These are phyloP conservation scores for Bursaphelenchus mucronatus DNA, from an alignment of 1,140 invertebrate genomes.

Conservation along the genomic window DNA sequence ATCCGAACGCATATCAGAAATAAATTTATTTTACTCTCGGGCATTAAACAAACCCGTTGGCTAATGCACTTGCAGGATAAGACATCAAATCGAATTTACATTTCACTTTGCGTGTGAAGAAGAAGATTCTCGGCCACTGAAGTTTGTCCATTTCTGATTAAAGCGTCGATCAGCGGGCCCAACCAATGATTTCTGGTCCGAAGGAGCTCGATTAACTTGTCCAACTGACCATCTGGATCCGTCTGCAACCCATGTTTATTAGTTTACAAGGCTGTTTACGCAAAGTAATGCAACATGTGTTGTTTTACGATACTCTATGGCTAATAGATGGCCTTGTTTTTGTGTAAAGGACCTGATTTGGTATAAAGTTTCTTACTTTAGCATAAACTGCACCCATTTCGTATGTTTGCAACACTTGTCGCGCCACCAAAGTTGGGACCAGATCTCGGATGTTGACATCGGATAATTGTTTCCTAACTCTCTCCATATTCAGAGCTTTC, in stretches of 20 bases:
- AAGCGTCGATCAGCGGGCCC: slow-evolving; percentile 49
- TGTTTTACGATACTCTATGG: not conserved
- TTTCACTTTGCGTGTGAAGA: too few species aligned
- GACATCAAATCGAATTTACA: too few species aligned
- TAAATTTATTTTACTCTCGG: too few species aligned
- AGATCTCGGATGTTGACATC: slow-evolving; percentile 44
- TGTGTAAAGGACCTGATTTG: not conserved
- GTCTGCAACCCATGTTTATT: slow-evolving; percentile 28
- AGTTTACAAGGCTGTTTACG: slow-evolving; percentile 5
- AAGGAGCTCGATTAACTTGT: slow-evolving; percentile 53
- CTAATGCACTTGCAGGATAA: too few species aligned
- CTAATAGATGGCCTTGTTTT: not conserved
- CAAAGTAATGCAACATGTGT: slow-evolving; percentile 4
- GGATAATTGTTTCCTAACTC: slow-evolving; percentile 32
- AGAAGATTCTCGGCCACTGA: slow-evolving; percentile 24
- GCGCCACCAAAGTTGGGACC: slow-evolving; percentile 51
- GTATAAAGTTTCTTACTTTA: slow-evolving; percentile 31
- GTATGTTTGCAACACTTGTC: slow-evolving; percentile 48
- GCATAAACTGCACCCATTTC: slow-evolving; percentile 53
- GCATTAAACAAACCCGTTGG: too few species aligned
- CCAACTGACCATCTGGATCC: slow-evolving; percentile 35
- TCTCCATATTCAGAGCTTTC: slow-evolving; percentile 46
- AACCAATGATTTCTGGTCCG: slow-evolving; percentile 57
- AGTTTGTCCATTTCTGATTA: slow-evolving; percentile 50
- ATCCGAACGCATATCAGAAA: too few species aligned